Percentiles rank a stretch among this genome's conserved stretches.
These are phyloP conservation scores for Ernsta delagoae DNA, from an alignment of 2,888 invertebrate species.

Conservation along the genomic window DNA sequence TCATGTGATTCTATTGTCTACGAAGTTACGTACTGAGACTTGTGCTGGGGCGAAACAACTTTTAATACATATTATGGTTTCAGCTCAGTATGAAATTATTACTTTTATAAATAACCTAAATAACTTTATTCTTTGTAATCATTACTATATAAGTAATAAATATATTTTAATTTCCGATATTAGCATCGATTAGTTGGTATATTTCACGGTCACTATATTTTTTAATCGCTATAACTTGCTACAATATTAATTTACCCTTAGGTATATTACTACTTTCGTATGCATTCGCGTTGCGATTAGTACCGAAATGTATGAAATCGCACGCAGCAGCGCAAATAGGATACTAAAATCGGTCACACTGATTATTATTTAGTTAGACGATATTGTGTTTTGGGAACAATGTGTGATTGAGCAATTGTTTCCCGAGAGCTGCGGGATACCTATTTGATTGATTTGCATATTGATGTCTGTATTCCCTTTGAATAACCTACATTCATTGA, in stretches of 20 bases:
- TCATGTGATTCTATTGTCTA: constrained; percentile 38
- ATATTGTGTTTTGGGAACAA: constrained; percentile 38
- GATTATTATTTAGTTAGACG: constrained; percentile 43
- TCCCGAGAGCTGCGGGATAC: constrained; percentile 32
- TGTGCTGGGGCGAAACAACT: constrained; percentile 53
- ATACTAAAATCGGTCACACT: too few species aligned
- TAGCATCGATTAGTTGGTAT: not conserved
- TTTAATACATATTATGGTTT: constrained; percentile 59
- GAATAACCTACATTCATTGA: constrained; percentile 11
- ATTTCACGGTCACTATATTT: too few species aligned
- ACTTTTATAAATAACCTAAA: too few species aligned
- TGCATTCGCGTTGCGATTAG: constrained; percentile 32
- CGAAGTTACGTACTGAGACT: constrained; percentile 30
- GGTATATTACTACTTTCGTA: too few species aligned
- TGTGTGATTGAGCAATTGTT: constrained; percentile 45
- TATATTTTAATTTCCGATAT: not conserved
- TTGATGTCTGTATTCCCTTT: constrained; percentile 23
- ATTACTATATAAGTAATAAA: too few species aligned
- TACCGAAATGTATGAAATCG: constrained; percentile 38
- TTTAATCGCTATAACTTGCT: constrained; percentile 1
- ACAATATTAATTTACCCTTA: too few species aligned
- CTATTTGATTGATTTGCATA: constrained; percentile 36
- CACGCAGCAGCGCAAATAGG: constrained; percentile 40
- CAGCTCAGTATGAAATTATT: constrained; percentile 41
- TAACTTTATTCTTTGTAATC: too few species aligned